Percentiles rank a stretch among this genome's conserved stretches.
Conservation (phyloP, 2,797 vertebrate species). For the Emydoidea blandingii region DNA sequence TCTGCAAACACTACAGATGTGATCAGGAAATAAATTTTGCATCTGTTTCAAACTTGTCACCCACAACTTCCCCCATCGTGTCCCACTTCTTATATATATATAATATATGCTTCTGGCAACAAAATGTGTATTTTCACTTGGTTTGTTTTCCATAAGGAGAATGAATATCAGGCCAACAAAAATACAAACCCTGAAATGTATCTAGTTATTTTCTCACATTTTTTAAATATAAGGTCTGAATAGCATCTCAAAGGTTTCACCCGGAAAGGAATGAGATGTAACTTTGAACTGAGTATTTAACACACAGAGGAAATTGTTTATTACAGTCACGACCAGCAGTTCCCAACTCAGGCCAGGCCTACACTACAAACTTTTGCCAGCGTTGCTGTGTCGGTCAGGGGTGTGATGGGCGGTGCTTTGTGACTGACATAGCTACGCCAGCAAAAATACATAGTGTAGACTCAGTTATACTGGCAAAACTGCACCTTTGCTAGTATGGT, state of each 20-base stretch:
- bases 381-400: not conserved
- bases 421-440: not conserved
- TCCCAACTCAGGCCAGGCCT: not conserved
- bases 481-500: not conserved
- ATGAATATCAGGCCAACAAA: conserved; percentile 70
- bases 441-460: not conserved
- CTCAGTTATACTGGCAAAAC: not conserved
- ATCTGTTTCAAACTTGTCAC: conserved; percentile 73
- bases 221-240: conserved; percentile 74
- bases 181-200: conserved; percentile 73
- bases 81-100: conserved; percentile 52
- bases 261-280: conserved; percentile 44
- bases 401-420: not conserved
- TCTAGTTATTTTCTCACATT: conserved; percentile 75
- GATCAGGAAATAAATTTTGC: conserved; percentile 71
- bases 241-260: conserved; percentile 49
- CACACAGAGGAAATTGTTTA: conserved; percentile 33
- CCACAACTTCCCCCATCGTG: conserved; percentile 59
- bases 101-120: conserved; percentile 45
- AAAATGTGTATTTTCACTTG: conserved; percentile 49
- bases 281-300: not conserved
- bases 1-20: conserved; percentile 59
- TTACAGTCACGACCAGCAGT: not conserved
- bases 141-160: conserved; percentile 68
- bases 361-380: not conserved